Evolutionary conservation across 2,113 vertebrate genomes (phyloP).

Genomic region (Eira barbara): DNA sequence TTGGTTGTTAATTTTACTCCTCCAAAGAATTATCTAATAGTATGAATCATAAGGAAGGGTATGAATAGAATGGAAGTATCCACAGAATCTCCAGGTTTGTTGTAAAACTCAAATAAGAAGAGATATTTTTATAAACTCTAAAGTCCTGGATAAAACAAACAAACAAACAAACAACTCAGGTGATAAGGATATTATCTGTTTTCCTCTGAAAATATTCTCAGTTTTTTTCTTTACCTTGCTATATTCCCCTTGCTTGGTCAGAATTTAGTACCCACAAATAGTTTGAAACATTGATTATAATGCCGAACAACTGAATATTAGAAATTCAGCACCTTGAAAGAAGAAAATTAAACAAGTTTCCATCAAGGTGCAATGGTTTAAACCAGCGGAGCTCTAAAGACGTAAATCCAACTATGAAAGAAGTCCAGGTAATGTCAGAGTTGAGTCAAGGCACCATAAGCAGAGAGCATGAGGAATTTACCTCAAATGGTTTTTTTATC

Average conservation of each 20-base stretch:
- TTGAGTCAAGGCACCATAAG: background rate
- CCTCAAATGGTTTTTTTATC: background rate
- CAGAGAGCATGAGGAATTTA: background rate
- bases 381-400: background rate
- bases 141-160: background rate
- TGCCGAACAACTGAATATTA: background rate
- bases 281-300: background rate
- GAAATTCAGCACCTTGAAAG: background rate
- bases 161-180: background rate
- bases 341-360: conserved; percentile 46
- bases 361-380: background rate
- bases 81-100: background rate
- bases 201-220: background rate
- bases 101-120: background rate
- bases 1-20: background rate
- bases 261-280: conserved; percentile 47
- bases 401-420: conserved; percentile 34
- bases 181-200: background rate
- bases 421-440: background rate
- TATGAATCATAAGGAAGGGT: background rate
- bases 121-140: background rate
- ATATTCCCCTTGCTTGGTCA: background rate
- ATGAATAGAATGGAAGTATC: background rate
- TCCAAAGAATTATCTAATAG: background rate
- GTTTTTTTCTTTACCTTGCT: background rate